Evolutionary conservation across 2,113 vertebrate species (phyloP), one percentile per base, ranked within the genome.

Genomic region (Hylia prasina): DNA sequence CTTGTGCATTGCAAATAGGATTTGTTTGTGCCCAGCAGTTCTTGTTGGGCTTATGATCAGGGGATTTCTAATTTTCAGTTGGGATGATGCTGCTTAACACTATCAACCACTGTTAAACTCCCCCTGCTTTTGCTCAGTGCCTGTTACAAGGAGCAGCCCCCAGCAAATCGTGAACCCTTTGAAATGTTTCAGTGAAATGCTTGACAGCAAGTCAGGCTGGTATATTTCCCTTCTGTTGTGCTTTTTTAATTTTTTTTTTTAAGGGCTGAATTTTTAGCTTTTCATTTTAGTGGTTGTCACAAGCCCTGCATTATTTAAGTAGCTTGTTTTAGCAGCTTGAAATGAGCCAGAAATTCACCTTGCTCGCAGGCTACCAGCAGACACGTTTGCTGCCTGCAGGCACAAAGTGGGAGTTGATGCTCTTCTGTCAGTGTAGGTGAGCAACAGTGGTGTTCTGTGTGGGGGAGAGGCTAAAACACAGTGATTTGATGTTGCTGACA

Each of bases 251-350:
- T 37, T 20, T 42, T 68, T 50, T 42, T 77, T 63, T 63, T 8
- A 40, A 75, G 48, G 68, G 53, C 44, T 90, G 79, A 44, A 69
- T 83, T 93, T 90, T 86, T 58, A 78, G 64, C 68, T 75, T 83
- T 94, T 77, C 60, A 14, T 58, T 93, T 92, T 73, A 37, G 64
- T 73, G 64, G 27, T 68, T 95, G 92, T 96, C 90, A 95, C 64
- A 64, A 90, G 56, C 56, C 72, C 61, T 96, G 86, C 69, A 93
- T 96, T 97, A 96, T 96, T 97, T 86, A 96, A 93, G 92, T 33
- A 64, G 88, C 82, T 92, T 96, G 85, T 90, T 96, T 95, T 82
- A 90, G 85, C 88, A 57, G 60, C 90, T 94, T 90, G 88, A 95
- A 93, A 89, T 2, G 10, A 95, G 88, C 40, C 85, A 93, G 88